Evolutionary conservation across 1,140 invertebrate genomes (phyloP), one percentile per base, ranked within the genome.

Genomic region (Rhizoglyphus robini): DNA sequence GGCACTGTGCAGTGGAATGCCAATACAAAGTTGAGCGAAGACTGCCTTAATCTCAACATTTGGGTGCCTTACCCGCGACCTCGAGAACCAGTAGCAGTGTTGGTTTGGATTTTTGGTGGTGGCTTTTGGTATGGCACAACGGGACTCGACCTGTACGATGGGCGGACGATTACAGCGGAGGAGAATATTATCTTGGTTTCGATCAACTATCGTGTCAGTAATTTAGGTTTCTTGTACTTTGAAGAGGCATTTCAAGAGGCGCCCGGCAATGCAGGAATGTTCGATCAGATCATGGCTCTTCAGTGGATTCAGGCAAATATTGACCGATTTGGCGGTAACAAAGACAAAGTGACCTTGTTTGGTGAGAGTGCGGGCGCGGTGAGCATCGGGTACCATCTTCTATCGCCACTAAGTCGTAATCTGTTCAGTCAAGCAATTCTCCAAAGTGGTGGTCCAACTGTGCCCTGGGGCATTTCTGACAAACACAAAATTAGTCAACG

Each of bases 81-180:
- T 25, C 74, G 66, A 71, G 71, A 49, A 68, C n/a, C n/a, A n/a
- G 71, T 67, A 67, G 73, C 91, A n/a, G 91, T 96, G 20, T 85
- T 96, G 84, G 83, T 96, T 32, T 97, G 93, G 93, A 87, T 97
- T 67, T 97, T 90, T 76, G 94, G 95, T 38, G 94, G 94, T 36
- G 91, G 92, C 2, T 98, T 96, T 78, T 94, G 91, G 75, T 91
- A 87, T 41, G 92, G 94, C 90, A 27, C 63, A 29, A 36, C 32
- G 25, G 36, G 30, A 27, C 79, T 98, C 68, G 92, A 96, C 74
- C 84, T 97, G 18, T 98, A 98, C 76, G 91, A 97, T 78, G 88
- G 85, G 61, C 77, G 78, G 68, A 87, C 86, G 72, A 77, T 98
- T 38, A 90, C 90, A 0, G 85, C 87, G 1, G 90, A 93, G 77